Conservation (phyloP, 2,888 invertebrate species). For the Philaethria dido region DNA sequence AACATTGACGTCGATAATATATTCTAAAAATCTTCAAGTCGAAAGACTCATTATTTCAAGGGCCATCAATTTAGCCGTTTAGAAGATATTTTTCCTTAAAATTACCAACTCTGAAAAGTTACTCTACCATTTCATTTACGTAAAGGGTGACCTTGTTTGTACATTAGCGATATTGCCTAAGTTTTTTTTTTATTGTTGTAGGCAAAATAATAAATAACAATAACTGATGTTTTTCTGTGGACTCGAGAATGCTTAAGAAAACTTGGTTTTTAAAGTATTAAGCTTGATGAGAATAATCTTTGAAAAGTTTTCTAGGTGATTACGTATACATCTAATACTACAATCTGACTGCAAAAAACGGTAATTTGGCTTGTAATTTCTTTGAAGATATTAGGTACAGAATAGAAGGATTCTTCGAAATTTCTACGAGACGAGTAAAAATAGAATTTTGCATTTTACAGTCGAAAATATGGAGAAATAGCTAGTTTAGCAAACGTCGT, state of each 20-base stretch:
- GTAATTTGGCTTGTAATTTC: too few relatives aligned
- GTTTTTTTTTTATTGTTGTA: constrained; percentile 21
- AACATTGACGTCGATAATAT: neutral
- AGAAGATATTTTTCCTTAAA: constrained; percentile 26
- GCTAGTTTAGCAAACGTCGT: too few relatives aligned
- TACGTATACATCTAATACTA: too few relatives aligned
- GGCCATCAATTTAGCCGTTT: constrained; percentile 20
- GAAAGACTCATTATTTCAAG: constrained; percentile 10
- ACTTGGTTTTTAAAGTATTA: neutral
- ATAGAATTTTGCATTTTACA: too few relatives aligned
- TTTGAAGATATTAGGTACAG: too few relatives aligned
- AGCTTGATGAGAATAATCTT: neutral
- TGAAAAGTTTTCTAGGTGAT: too few relatives aligned
- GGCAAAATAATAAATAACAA: constrained; percentile 17
- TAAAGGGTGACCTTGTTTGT: constrained; percentile 27
- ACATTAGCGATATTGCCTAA: constrained; percentile 23
- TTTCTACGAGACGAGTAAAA: too few relatives aligned
- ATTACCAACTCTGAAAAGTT: constrained; percentile 20
- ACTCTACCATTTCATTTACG: constrained; percentile 19
- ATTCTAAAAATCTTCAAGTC: neutral
- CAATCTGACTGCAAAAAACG: too few relatives aligned
- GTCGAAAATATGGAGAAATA: too few relatives aligned
- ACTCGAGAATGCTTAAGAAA: neutral
- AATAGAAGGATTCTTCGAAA: too few relatives aligned
- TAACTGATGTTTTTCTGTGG: neutral